These are phyloP conservation scores for Hoplodrina blanda DNA, from an alignment of 2,888 invertebrate genomes.

Conservation along the genomic window DNA sequence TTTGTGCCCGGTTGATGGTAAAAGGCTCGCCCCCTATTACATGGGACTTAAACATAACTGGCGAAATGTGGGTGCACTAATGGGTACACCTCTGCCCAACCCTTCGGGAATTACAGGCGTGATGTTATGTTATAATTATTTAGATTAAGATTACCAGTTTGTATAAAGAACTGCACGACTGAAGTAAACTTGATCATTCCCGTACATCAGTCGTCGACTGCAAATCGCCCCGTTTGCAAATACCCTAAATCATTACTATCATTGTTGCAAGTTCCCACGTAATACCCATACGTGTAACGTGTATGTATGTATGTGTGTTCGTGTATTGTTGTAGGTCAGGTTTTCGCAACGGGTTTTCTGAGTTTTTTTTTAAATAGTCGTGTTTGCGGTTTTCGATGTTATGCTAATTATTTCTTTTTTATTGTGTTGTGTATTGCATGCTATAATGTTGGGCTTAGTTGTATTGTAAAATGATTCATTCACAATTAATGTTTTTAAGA, in stretches of 20 bases:
- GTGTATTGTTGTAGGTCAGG: constrained; percentile 75
- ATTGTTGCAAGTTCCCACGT: constrained; percentile 61
- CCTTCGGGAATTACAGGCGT: too few relatives aligned
- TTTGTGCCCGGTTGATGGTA: too few relatives aligned
- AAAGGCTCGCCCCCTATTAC: too few relatives aligned
- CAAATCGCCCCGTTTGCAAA: constrained; percentile 44
- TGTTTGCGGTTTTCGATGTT: constrained; percentile 21
- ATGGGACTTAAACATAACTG: too few relatives aligned
- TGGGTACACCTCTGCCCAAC: too few relatives aligned
- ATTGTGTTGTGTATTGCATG: constrained; percentile 5
- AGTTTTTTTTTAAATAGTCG: constrained; percentile 31
- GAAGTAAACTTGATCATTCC: constrained; percentile 2
- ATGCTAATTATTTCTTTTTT: constrained; percentile 30
- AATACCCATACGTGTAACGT: constrained; percentile 38
- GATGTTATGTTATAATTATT: too few relatives aligned
- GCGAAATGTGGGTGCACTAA: too few relatives aligned
- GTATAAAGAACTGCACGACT: too few relatives aligned
- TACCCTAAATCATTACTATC: constrained; percentile 50
- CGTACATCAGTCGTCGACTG: constrained; percentile 2
- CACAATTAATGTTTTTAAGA: neutral
- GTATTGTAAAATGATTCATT: constrained; percentile 1
- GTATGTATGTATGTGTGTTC: constrained; percentile 43
- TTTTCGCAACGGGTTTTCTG: constrained; percentile 68
- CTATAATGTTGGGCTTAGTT: neutral
- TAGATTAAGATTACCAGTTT: too few relatives aligned